phyloP scores from a whole-genome alignment of 2,888 invertebrate species.

The Cepaea hortensis region DNA sequence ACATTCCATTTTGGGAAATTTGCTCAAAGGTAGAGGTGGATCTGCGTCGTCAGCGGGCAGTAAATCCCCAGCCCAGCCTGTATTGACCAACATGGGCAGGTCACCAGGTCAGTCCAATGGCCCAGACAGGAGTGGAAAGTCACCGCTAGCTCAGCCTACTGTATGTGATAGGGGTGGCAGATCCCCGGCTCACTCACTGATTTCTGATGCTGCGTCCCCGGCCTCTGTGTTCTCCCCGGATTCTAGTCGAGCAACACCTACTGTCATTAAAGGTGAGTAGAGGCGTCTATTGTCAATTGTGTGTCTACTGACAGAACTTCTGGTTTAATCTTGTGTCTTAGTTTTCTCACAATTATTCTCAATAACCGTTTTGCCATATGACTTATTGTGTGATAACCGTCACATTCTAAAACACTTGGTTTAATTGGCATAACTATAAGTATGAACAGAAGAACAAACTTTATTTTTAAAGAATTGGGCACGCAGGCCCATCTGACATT shows the following conservation, averaged over 20 bases:
- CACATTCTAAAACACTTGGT: too few relatives aligned
- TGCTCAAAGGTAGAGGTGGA: conserved; percentile 46
- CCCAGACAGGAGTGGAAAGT: conserved; percentile 26
- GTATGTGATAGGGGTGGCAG: conserved; percentile 30
- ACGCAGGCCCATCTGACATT: too few relatives aligned
- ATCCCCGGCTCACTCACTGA: conserved; percentile 38
- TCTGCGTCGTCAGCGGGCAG: conserved; percentile 43
- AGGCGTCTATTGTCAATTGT: background rate
- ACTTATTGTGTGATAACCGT: too few relatives aligned
- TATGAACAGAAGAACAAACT: too few relatives aligned
- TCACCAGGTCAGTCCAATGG: conserved; percentile 5
- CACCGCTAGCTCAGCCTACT: conserved; percentile 8
- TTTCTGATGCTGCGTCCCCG: conserved; percentile 41
- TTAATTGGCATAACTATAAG: too few relatives aligned
- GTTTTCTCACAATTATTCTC: too few relatives aligned
- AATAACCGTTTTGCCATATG: too few relatives aligned
- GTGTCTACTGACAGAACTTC: too few relatives aligned
- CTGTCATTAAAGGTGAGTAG: conserved; percentile 35
- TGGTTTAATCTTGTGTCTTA: too few relatives aligned
- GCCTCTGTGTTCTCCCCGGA: conserved; percentile 44
- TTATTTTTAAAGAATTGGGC: too few relatives aligned
- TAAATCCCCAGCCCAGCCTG: conserved; percentile 41
- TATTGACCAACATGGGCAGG: conserved; percentile 3
- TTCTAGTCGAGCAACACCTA: conserved; percentile 29
- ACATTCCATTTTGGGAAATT: conserved; percentile 49